Percentiles rank a stretch among this genome's conserved stretches.
These are phyloP conservation scores for Agrotis ipsilon DNA, from an alignment of 2,888 invertebrate genomes.

Conservation along the genomic window DNA sequence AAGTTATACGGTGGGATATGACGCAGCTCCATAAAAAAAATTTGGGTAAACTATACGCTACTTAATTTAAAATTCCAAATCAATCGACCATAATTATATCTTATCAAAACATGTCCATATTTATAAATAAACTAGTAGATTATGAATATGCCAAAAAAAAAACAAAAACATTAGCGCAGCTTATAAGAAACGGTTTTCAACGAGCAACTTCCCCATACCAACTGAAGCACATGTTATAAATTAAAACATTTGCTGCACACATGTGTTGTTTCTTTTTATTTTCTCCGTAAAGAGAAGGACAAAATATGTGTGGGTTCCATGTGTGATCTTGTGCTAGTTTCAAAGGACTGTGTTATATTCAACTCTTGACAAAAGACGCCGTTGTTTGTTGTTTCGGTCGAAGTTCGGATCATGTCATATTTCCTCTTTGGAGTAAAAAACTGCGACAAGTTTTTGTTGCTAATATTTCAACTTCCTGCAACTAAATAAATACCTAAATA, in stretches of 20 bases:
- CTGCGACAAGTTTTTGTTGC: conserved; percentile 31
- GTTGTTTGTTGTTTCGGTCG: conserved; percentile 18
- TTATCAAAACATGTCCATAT: neutral
- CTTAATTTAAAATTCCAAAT: too few species aligned
- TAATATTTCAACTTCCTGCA: conserved; percentile 38
- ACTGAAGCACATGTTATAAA: conserved; percentile 54
- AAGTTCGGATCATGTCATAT: conserved; percentile 36
- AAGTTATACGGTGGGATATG: neutral
- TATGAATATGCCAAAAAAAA: neutral
- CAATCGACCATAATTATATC: neutral
- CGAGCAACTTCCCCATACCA: conserved; percentile 41
- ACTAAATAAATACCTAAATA: conserved; percentile 10
- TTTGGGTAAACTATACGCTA: too few species aligned
- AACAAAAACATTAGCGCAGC: conserved; percentile 7
- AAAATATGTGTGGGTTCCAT: conserved; percentile 41
- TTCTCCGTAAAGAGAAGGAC: conserved; percentile 46
- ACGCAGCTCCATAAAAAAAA: neutral
- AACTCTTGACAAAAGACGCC: conserved; percentile 20
- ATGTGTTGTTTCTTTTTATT: conserved; percentile 63
- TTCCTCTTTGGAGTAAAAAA: conserved; percentile 16
- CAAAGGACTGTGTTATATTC: conserved; percentile 21
- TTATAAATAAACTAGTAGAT: neutral
- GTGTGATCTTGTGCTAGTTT: conserved; percentile 17
- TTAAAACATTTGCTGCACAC: conserved; percentile 64
- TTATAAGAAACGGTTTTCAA: conserved; percentile 16